Evolutionary conservation across 2,113 vertebrate genomes (phyloP).

Genomic region (Tichodroma muraria): DNA sequence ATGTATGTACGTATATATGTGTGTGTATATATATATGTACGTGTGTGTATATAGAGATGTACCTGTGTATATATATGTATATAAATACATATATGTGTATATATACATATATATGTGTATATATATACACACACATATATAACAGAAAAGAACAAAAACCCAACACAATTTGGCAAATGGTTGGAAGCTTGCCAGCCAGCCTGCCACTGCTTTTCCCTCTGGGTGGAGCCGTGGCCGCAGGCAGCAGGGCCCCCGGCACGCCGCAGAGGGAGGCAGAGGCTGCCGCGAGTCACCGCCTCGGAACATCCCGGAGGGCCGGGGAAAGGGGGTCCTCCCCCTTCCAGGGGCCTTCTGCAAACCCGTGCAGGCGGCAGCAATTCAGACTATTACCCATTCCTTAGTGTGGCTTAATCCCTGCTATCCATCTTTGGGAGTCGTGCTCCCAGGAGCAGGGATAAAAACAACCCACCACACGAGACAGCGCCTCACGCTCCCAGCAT

Average conservation of each 20-base stretch:
- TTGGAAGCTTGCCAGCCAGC: background rate
- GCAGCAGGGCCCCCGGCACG: background rate
- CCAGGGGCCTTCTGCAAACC: background rate
- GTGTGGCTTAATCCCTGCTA: background rate
- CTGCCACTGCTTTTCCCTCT: background rate
- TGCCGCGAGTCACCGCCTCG: accelerated
- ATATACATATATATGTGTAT: accelerated
- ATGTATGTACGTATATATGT: no score
- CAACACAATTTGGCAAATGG: background rate
- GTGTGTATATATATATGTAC: no score
- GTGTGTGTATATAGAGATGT: no score
- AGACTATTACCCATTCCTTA: background rate
- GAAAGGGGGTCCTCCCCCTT: no score
- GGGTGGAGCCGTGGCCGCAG: accelerated
- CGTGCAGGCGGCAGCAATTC: background rate
- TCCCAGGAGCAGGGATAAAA: background rate
- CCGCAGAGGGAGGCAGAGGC: background rate
- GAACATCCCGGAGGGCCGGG: accelerated
- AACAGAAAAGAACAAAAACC: background rate
- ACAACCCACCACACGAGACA: accelerated
- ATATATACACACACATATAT: no score
- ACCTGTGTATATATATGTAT: no score
- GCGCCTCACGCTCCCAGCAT: accelerated
- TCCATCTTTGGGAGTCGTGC: background rate
- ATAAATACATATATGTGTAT: no score